Evolutionary conservation across 1,140 invertebrate species (phyloP).

Genomic region (silkworm (Bombyx mori)): ASM3026992v2 NC_085134.1:7250001-7250500

Average conservation of each 20-base stretch:
- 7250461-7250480: constrained; percentile 15
- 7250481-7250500: constrained; percentile 5
- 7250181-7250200: too few species aligned
- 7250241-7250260: too few species aligned
- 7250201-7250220: too few species aligned
- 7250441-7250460: constrained; percentile 16
- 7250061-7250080: constrained; percentile 17
- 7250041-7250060: constrained; percentile 25
- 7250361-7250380: neutral
- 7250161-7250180: too few species aligned
- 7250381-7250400: neutral
- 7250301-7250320: too few species aligned
- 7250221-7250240: too few species aligned
- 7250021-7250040: constrained; percentile 4
- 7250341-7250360: neutral
- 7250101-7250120: too few species aligned
- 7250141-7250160: too few species aligned
- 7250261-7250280: too few species aligned
- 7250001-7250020: constrained; percentile 13
- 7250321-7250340: neutral
- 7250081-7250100: too few species aligned
- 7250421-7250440: constrained; percentile 13
- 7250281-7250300: too few species aligned
- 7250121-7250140: too few species aligned
- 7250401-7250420: constrained; percentile 16